Base-by-base conservation (phyloP, 2,797 vertebrate genomes). In the Mormyrus hasselquistii region DNA sequence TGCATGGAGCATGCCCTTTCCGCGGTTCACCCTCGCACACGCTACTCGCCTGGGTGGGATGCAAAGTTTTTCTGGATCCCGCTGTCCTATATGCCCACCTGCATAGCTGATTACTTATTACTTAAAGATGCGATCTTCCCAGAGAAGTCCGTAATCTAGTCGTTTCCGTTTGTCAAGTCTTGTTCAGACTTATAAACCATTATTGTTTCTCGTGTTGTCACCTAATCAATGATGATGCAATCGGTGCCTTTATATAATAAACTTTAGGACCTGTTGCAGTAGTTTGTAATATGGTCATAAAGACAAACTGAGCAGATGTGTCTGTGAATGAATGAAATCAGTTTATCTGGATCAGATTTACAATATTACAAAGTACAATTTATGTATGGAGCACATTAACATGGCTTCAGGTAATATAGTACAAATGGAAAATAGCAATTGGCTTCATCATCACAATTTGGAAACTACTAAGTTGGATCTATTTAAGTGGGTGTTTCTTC, bases 1-100 rank as follows among this genome's bases (percentile, higher is more conserved):
- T 97, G 97, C 83, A 97, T 98, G 96, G 97, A 97, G 90, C 98
- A 99, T 0, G 97, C 97, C 0, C 85, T 98, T 1, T 94, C 96
- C 0, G 96, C 97, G 1, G 55, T 95, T 38, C 91, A 91, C 14
- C 97, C 98, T 0, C 96, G 97, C 0, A 90, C 90, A 14, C 97
- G 97, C 90, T 99, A 99, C 92, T 96, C 96, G 0, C 93, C 94
- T 0, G 97, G 98, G 82, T 97, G 97, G 97, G 98, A 98, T 0
- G 97, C 96, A 89, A 98, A 97, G 87, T 55, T 99, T 0, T 92
- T 98, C 93, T 98, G 96, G 95, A 86, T 97, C 88, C 97, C 98
- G 0, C 76, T 98, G 88, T 96, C 97, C 0, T 98, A 97, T 91
- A 90, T 97, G 91, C 98, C 97, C 0, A 95, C 96, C 0, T 93